Base-by-base conservation (phyloP, 2,797 vertebrate species). In the Vireo griseus region DNA sequence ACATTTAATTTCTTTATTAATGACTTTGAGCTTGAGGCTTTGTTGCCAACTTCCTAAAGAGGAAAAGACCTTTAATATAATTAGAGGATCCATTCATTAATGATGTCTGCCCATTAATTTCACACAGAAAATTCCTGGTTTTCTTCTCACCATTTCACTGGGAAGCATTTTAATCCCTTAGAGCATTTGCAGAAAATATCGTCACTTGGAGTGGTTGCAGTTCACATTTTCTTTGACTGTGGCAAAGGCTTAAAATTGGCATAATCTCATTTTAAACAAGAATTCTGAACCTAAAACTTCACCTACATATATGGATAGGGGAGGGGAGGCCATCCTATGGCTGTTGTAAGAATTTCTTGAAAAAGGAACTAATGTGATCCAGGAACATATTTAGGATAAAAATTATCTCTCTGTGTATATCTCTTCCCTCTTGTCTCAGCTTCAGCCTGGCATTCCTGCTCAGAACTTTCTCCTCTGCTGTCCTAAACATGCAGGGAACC, bases 321-420 rank as follows among this genome's bases (percentile, higher is more conserved):
- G 51, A 76, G 40, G 44, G 20, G 80, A 40, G 39, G 33, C 16
- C 31, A 48, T 69, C 44, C 51, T 50, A 7, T 44, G 40, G 55
- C 48, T 0, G 0, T 48, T 63, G 4, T 33, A 71, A 77, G 42
- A 54, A 69, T 83, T 92, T 72, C 9, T 37, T 69, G n/a, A 84
- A 73, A 15, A 66, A 83, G 31, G 14, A 86, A 28, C 45, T 69
- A 33, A 45, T 0, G 0, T 45, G 28, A 69, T 79, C 21, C 14
- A 51, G 55, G 22, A 89, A 54, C 17, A 33, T 33, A 48, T 42
- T 61, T 28, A 42, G 24, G 50, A 39, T 59, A 33, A 78, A 88
- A 91, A 11, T 0, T 0, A 10, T 50, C 55, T 45, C 12, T 54
- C 2, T n/a, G 0, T 52, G 9, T n/a, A 26, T 6, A 5, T 77